Evolutionary conservation across 2,888 invertebrate genomes (phyloP), one percentile per base, ranked within the genome.

Genomic region (Polymixis flavicincta): DNA sequence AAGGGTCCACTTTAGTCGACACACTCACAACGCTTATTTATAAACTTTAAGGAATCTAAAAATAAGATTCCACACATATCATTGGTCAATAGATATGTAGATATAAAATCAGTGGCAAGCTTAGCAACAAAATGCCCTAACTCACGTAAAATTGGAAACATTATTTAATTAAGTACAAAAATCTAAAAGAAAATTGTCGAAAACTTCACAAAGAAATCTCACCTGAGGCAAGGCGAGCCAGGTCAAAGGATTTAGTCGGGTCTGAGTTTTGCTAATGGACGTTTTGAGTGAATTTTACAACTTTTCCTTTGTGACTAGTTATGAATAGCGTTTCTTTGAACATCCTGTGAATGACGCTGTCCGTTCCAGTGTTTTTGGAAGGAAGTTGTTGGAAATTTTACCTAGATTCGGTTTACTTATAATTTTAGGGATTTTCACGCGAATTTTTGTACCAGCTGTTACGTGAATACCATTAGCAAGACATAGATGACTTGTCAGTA

Each of bases 271-370:
- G 48, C 57, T 68, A 76, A 71, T 63, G 74, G 50, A 32, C 37
- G 32, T 65, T 77, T 70, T 63, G 32, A 70, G 54, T 52, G 57
- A 67, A 72, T 75, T 68, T 68, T 60, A 69, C 22, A 83, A 81
- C 75, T 77, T 83, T 81, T 59, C 72, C 60, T 85, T 84, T 84
- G 73, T 55, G 48, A 45, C 42, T 55, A 66, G 74, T 74, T 71
- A 71, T 76, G 57, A 82, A 82, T 61, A 66, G 13, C 54, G 7
- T 37, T 74, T 66, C 74, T 69, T 61, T 74, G 48, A 82, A 48
- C 65, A 57, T n/a, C 50, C 54, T 64, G 48, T 70, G 37, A 72
- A 74, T 74, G 66, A 45, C 32, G 64, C 50, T 42, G 59, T 59
- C 50, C 3, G 14, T 63, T 14, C 22, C 9, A 60, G 8, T 19